Conservation (phyloP, 2,797 vertebrate genomes). For the Ptychobarbus kaznakovi region DNA sequence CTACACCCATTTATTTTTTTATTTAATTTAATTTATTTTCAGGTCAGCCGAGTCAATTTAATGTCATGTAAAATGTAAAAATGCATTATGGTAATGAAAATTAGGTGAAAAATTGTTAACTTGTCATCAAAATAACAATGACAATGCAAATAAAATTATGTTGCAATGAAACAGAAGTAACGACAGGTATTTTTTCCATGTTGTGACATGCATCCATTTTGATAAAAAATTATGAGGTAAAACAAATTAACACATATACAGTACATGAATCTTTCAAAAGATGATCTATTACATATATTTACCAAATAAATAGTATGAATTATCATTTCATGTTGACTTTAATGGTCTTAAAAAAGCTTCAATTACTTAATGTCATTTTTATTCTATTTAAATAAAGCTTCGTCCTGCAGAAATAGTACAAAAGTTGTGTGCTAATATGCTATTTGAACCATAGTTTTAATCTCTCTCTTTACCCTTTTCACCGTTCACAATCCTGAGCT, state of each 20-base stretch:
- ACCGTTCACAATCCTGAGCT: neutral
- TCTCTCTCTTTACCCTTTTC: constrained; percentile 1
- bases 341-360: neutral
- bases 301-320: neutral
- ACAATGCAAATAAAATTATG: neutral
- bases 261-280: neutral
- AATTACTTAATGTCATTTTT: neutral
- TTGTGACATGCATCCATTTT: neutral
- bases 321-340: neutral
- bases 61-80: neutral
- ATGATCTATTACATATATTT: neutral
- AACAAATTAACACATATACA: neutral
- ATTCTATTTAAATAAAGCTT: neutral
- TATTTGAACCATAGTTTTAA: neutral
- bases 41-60: neutral
- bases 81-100: neutral
- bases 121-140: neutral
- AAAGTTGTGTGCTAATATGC: neutral
- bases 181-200: neutral
- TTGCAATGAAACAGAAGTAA: neutral
- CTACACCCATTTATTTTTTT: neutral
- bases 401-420: neutral
- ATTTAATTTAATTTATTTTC: neutral
- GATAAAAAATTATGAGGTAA: neutral
- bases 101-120: neutral